A percentile compares a stretch with the other conserved stretches of the same genome.
phyloP scores from a whole-genome alignment of 2,888 invertebrate genomes.

The Cylloceria caligata region DNA sequence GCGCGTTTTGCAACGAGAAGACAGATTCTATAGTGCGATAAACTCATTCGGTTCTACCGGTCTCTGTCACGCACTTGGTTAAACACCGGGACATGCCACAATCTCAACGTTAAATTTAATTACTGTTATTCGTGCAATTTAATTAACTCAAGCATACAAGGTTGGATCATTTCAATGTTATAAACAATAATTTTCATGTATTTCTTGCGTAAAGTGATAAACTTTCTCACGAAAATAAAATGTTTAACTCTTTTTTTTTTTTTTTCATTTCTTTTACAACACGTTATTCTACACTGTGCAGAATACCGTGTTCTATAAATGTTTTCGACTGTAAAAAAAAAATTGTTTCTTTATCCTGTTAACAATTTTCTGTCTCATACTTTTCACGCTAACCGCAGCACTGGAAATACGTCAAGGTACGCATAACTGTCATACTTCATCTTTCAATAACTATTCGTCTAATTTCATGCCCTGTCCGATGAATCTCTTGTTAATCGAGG shows the following conservation, averaged over 20 bases:
- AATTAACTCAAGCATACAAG: constrained; percentile 44
- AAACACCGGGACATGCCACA: constrained; percentile 46
- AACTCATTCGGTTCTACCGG: constrained; percentile 13
- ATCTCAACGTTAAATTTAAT: constrained; percentile 36
- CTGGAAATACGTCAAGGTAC: constrained; percentile 93
- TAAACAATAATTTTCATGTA: too few relatives aligned
- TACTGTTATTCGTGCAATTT: constrained; percentile 46
- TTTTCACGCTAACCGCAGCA: constrained; percentile 87
- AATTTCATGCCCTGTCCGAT: background rate
- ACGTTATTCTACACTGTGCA: too few relatives aligned
- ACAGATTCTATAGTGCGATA: constrained; percentile 49
- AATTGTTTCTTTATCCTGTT: constrained; percentile 12
- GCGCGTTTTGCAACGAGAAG: constrained; percentile 69
- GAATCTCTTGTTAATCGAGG: constrained; percentile 17
- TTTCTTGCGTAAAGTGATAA: too few relatives aligned
- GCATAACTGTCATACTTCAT: constrained; percentile 79
- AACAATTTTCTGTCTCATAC: constrained; percentile 76
- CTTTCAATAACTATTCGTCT: constrained; percentile 27
- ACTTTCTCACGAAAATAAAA: background rate
- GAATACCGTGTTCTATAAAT: constrained; percentile 31
- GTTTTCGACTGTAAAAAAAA: constrained; percentile 17
- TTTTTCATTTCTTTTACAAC: too few relatives aligned
- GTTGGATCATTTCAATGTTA: too few relatives aligned
- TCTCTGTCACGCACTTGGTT: constrained; percentile 53
- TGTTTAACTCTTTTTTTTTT: too few relatives aligned